Evolutionary conservation across 2,113 vertebrate species (phyloP), one percentile per base, ranked within the genome.

Genomic region (Bambusicola thoracicus): DNA sequence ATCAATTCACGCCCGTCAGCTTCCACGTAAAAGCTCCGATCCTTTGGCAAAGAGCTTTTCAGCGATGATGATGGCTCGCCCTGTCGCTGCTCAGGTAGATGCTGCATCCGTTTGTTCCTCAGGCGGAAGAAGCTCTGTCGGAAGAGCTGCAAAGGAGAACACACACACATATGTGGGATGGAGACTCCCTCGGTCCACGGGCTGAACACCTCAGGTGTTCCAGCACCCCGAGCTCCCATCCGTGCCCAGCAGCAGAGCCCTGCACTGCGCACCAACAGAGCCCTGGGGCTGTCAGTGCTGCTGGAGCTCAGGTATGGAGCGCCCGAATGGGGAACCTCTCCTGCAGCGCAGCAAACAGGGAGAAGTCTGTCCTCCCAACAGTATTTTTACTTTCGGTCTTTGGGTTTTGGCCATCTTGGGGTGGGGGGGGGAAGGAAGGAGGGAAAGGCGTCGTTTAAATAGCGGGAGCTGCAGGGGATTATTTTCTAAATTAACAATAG

Each of bases 401-500:
- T 10, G 76, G 49, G 68, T 10, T 92, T 94, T 88, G 85, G 90
- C 91, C 92, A 90, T 85, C 65, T 58, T 85, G 38, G 11, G 61
- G 61, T 51, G 8, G 94, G 93, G 85, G 68, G 88, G 68, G 65
- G 76, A 92, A 93, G 56, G 8, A 95, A 94, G 85, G 68, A 90
- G 68, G 65, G 76, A 92, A 93, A 92, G 82, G 88, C 95, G 63
- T 91, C 75, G 93, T 93, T 94, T 87, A 94, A 96, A 90, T 83
- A 96, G 82, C 70, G 87, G 68, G 96, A 93, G 88, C 95, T 94
- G 88, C 69, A 68, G 92, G 96, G 95, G 80, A 92, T 94, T 85
- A 93, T 94, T 89, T 97, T 90, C 91, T 61, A 94, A 94, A 91
- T 95, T 96, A 93, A 96, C 91, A 95, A 95, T 96, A 92, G 94